Percentiles rank a stretch among this genome's conserved stretches.
Evolutionary conservation across 35 echinoderm and acorn worm species (phyloP).

Genomic region (Holothuria glaberrima): DNA sequence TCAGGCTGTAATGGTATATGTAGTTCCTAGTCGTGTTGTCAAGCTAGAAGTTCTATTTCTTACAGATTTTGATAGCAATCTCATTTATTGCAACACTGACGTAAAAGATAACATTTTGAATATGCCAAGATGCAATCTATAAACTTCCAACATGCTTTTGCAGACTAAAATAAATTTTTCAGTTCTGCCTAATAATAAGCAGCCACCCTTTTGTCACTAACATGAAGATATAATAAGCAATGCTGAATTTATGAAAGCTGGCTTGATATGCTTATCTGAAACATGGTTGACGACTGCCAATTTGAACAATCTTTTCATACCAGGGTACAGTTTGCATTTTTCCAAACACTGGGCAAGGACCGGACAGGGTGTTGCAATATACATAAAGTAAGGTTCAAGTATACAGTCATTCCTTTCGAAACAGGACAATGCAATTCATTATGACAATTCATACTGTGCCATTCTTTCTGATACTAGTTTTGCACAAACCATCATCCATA

Average conservation of each 20-base stretch:
- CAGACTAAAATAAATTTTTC: neutral
- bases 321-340: slow-evolving; percentile 12
- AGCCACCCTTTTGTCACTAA: slow-evolving; percentile 26
- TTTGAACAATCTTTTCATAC: neutral
- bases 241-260: slow-evolving; percentile 36
- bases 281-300: slow-evolving; percentile 52
- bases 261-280: slow-evolving; percentile 62
- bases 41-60: slow-evolving; percentile 41
- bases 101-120: neutral
- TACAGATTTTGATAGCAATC: neutral
- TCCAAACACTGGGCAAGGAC: neutral
- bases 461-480: neutral
- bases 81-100: slow-evolving; percentile 9
- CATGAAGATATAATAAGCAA: slow-evolving; percentile 44
- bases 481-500: neutral
- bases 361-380: slow-evolving; percentile 11
- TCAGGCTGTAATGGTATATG: slow-evolving; percentile 1
- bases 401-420: too few relatives aligned
- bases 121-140: neutral
- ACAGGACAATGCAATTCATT: neutral
- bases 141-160: neutral
- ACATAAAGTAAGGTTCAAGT: too few relatives aligned
- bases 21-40: slow-evolving; percentile 48
- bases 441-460: neutral
- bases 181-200: slow-evolving; percentile 51